phyloP scores from a whole-genome alignment of 2,888 invertebrate genomes.

The Hoplodrina blanda region DNA sequence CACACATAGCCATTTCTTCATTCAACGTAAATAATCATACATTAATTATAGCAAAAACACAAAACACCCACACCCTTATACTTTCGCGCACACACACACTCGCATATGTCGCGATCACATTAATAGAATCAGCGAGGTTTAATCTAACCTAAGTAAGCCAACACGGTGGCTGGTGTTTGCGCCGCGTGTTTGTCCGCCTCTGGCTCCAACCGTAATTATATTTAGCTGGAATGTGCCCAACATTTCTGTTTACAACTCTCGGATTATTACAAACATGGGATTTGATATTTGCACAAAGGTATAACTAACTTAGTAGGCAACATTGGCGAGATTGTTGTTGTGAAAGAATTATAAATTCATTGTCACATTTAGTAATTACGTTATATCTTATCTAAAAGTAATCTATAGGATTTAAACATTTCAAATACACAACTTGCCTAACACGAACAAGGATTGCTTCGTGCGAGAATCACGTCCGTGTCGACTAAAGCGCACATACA shows the following conservation, averaged over 20 bases:
- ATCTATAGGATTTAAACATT: too few relatives aligned
- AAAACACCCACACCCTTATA: background rate
- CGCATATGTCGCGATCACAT: conserved; percentile 20
- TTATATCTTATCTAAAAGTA: too few relatives aligned
- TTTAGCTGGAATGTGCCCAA: conserved; percentile 46
- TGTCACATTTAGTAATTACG: background rate
- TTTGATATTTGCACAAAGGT: conserved; percentile 24
- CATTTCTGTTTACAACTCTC: conserved; percentile 20
- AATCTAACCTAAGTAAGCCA: conserved; percentile 51
- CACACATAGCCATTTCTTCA: background rate
- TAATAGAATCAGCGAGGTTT: conserved; percentile 45
- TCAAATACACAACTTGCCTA: too few relatives aligned
- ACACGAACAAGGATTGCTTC: too few relatives aligned
- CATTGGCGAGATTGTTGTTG: background rate
- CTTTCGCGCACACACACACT: background rate
- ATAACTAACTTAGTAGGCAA: background rate
- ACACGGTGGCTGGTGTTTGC: conserved; percentile 39
- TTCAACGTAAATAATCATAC: conserved; percentile 8
- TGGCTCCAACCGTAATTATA: conserved; percentile 36
- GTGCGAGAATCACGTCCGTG: too few relatives aligned
- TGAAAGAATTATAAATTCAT: background rate
- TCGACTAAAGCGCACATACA: too few relatives aligned
- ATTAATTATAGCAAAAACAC: conserved; percentile 9
- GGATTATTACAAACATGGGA: conserved; percentile 18
- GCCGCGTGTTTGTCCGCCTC: conserved; percentile 37